phyloP scores from a whole-genome alignment of 2,888 invertebrate genomes.

The Tachystola acroxantha region DNA sequence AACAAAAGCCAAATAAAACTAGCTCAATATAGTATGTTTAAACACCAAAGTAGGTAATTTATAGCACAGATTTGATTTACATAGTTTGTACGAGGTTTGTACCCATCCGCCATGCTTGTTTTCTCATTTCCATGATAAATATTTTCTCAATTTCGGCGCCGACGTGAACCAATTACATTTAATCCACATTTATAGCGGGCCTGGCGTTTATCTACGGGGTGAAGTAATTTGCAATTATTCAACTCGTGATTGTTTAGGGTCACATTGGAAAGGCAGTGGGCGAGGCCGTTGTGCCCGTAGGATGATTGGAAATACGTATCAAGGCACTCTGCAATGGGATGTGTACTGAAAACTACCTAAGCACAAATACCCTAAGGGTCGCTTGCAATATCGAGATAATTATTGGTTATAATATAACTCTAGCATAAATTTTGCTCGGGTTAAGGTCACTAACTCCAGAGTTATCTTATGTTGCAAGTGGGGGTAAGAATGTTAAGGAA shows the following conservation, averaged over 20 bases:
- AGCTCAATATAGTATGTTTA: no score
- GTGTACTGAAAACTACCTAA: no score
- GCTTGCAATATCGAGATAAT: no score
- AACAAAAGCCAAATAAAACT: no score
- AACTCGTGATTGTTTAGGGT: conserved; percentile 8
- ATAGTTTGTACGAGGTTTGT: no score
- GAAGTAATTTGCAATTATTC: conserved; percentile 8
- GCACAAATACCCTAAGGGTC: no score
- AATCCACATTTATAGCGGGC: conserved; percentile 28
- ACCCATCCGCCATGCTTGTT: conserved; percentile 19
- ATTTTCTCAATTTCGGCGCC: conserved; percentile 36
- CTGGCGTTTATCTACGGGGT: conserved; percentile 5
- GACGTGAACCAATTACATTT: conserved; percentile 33
- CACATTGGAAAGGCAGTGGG: conserved; percentile 4
- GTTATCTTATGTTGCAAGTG: no score
- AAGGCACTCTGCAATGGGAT: no score
- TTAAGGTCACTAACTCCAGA: no score
- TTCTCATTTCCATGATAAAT: conserved; percentile 39
- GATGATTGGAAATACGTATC: conserved; percentile 2
- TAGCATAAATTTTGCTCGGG: no score
- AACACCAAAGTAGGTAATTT: background rate
- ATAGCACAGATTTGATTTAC: background rate
- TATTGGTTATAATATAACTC: no score
- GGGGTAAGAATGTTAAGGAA: no score
- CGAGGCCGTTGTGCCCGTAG: conserved; percentile 1